Percentiles rank a stretch among this genome's conserved stretches.
phyloP scores from a whole-genome alignment of 2,797 vertebrate species.

The Paguma larvata region DNA sequence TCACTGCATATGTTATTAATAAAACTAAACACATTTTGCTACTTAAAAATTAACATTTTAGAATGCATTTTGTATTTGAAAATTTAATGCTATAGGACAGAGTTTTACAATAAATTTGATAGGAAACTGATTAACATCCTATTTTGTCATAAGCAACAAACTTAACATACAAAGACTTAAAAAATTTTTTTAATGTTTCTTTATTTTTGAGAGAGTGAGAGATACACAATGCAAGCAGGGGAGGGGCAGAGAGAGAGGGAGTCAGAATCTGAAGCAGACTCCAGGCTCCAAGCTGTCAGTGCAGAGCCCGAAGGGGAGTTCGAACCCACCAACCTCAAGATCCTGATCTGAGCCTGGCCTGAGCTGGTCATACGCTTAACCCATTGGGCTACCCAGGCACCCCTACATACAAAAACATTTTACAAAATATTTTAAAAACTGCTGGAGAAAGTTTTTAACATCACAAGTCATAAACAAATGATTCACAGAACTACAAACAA shows the following conservation, averaged over 20 bases:
- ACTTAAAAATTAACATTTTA: conserved; percentile 21
- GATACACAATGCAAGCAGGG: no score
- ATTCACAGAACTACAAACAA: background rate
- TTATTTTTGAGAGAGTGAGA: no score
- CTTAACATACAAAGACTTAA: background rate
- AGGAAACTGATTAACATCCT: background rate
- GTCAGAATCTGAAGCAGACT: no score
- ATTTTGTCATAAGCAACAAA: conserved; percentile 4
- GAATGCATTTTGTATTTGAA: background rate
- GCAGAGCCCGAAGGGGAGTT: no score
- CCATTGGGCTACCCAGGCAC: no score
- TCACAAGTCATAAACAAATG: background rate
- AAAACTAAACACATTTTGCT: conserved; percentile 1
- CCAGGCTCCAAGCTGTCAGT: no score
- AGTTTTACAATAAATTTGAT: conserved; percentile 7
- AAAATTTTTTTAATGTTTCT: no score
- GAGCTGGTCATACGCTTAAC: no score
- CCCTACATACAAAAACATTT: background rate
- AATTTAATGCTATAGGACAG: background rate
- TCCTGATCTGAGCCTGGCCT: no score
- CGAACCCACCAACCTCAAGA: no score
- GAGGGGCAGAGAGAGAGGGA: no score
- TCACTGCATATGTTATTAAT: background rate
- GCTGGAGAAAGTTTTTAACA: background rate
- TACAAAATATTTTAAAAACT: background rate